Evolutionary conservation across 1,140 invertebrate species (phyloP).

Genomic region (Neelides sp.): DNA sequence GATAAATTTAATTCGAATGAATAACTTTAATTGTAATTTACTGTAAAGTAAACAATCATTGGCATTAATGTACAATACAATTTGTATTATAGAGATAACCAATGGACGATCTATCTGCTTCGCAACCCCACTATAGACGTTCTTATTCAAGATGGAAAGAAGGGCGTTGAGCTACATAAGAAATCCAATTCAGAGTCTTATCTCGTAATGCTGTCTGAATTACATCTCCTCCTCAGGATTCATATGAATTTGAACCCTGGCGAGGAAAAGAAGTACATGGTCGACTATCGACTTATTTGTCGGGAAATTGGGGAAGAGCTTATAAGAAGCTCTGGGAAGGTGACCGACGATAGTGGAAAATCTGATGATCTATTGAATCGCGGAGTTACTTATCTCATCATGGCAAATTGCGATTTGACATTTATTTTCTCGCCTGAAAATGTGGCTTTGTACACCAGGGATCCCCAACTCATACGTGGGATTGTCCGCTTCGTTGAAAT

Average conservation of each 20-base stretch:
- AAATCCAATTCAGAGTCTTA: conserved; percentile 19
- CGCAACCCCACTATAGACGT: conserved; percentile 14
- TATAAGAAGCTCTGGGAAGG: conserved; percentile 7
- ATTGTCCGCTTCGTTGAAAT: conserved; percentile 23
- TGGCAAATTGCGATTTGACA: conserved; percentile 16
- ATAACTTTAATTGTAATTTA: too few species aligned
- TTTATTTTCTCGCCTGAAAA: conserved; percentile 19
- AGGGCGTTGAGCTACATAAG: conserved; percentile 16
- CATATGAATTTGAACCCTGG: conserved; percentile 17
- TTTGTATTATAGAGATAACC: conserved; percentile 16
- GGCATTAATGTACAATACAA: too few species aligned
- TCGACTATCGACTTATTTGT: conserved; percentile 11
- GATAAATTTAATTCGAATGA: too few species aligned
- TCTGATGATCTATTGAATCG: conserved; percentile 18
- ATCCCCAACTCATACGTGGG: conserved; percentile 17
- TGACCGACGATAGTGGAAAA: background rate
- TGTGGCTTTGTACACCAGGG: conserved; percentile 10
- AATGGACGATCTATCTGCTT: conserved; percentile 27
- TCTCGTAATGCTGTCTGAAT: conserved; percentile 20
- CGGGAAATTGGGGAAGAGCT: conserved; percentile 19
- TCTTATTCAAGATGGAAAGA: conserved; percentile 21
- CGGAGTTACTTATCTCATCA: conserved; percentile 25
- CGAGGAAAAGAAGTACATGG: background rate
- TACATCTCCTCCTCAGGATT: conserved; percentile 19
- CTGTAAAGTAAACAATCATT: too few species aligned